phyloP scores from a whole-genome alignment of 2,888 invertebrate species.

The Athetis lepigone region DNA sequence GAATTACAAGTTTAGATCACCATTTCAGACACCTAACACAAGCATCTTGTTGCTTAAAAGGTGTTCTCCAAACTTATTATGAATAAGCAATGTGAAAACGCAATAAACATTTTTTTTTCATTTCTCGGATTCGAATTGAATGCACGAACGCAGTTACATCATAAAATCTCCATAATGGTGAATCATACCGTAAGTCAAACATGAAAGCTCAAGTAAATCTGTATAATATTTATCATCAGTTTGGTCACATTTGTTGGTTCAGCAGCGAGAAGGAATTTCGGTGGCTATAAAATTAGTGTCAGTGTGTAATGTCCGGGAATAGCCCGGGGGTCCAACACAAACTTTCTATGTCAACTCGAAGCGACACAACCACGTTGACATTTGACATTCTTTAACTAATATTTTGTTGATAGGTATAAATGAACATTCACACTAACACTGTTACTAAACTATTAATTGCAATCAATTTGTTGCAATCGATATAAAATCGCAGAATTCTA shows the following conservation, averaged over 20 bases:
- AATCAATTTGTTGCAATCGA: neutral
- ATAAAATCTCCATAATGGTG: constrained; percentile 13
- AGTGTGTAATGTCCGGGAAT: constrained; percentile 80
- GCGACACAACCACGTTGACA: constrained; percentile 59
- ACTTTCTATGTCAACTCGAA: constrained; percentile 76
- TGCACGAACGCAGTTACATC: neutral
- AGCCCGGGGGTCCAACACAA: constrained; percentile 71
- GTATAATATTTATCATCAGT: constrained; percentile 43
- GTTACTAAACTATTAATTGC: neutral
- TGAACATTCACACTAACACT: constrained; percentile 4
- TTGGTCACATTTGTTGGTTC: constrained; percentile 65
- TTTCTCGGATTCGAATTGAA: neutral
- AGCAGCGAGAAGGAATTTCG: constrained; percentile 72
- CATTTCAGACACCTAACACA: no score
- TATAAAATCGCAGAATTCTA: neutral
- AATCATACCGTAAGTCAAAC: constrained; percentile 36
- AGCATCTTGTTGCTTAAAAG: no score
- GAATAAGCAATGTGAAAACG: no score
- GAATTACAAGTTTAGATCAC: no score
- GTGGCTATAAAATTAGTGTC: constrained; percentile 86
- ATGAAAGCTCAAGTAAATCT: constrained; percentile 29
- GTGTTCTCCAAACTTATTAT: no score
- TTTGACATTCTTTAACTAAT: constrained; percentile 63
- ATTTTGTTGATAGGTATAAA: constrained; percentile 18
- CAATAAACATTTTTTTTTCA: neutral